Evolutionary conservation across 2,888 invertebrate species (phyloP), one percentile per base, ranked within the genome.

Genomic region (Dexiosoma caninum): DNA sequence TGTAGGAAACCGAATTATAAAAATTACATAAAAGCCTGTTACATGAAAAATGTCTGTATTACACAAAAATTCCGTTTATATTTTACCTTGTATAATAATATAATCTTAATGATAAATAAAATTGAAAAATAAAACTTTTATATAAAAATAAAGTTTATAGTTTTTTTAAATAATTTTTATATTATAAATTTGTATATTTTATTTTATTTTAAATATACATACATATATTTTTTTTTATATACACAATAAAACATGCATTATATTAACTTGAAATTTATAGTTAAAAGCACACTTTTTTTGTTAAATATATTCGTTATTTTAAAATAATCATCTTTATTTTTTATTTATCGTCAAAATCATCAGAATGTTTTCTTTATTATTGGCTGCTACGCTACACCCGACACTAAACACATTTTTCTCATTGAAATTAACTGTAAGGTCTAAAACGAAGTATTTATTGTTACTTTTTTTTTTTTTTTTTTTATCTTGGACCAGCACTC

Each of bases 1-100:
- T 42, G 80, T 74, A 81, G 74, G 70, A 71, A 55, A 67, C 16
- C 69, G 16, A 55, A 66, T 53, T 16, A 62, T 37, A 64, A 40
- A 44, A 66, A n/a, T 53, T 69, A 71, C 16, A 42, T 67, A 46
- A 74, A 81, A 77, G 72, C 57, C 81, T 81, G 77, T 81, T 81
- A 74, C 27, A 74, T 30, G 70, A 64, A 72, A 81, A 69, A 40
- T 81, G 60, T 81, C 69, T 81, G 81, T 77, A 81, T 81, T 81
- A 81, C 44, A 67, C 55, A 81, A 76, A 77, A 72, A 81, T 81
- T 81, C 81, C 81, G 77, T 72, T 81, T 81, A 62, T 74, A 81
- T 69, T 64, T 71, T 59, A 77, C 67, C 60, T 76, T 77, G 72
- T 77, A 81, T 72, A 77, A 81, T 72, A 77, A 35, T 42, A 53